phyloP scores from a whole-genome alignment of 2,797 vertebrate species.

The Neomorphus geoffroyi region DNA sequence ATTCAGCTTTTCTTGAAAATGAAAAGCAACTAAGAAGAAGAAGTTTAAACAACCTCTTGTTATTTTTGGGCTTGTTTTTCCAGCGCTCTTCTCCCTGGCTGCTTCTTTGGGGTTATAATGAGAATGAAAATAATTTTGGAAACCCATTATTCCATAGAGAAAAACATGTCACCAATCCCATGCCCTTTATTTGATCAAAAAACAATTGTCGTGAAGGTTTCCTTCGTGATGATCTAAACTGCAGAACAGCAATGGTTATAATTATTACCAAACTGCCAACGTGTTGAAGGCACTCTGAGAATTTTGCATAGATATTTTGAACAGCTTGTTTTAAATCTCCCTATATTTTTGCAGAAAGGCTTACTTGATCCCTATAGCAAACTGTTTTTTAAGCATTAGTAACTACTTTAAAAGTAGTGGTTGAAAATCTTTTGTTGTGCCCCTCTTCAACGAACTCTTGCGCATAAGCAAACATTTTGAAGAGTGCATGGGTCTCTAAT shows the following conservation, averaged over 20 bases:
- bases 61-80: slow-evolving; percentile 80
- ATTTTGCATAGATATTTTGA: neutral
- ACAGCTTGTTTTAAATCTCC: neutral
- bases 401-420: neutral
- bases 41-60: slow-evolving; percentile 85
- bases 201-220: neutral
- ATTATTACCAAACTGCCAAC: slow-evolving; percentile 15
- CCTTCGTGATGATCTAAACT: neutral
- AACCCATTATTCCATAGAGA: slow-evolving; percentile 27
- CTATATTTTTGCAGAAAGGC: neutral
- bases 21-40: slow-evolving; percentile 82
- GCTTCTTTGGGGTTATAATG: slow-evolving; percentile 35
- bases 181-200: slow-evolving; percentile 37
- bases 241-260: neutral
- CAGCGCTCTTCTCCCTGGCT: neutral
- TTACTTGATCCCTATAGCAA: neutral
- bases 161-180: slow-evolving; percentile 41
- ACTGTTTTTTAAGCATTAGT: neutral
- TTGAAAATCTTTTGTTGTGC: neutral
- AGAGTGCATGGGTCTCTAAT: slow-evolving; percentile 27
- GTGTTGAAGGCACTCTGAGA: neutral
- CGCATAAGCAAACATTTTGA: slow-evolving; percentile 51
- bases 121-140: slow-evolving; percentile 59
- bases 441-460: neutral
- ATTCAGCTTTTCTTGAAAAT: slow-evolving; percentile 87